These are phyloP conservation scores for Drosophila hydei DNA, from an alignment of 1,140 invertebrate species.

Conservation along the genomic window DNA sequence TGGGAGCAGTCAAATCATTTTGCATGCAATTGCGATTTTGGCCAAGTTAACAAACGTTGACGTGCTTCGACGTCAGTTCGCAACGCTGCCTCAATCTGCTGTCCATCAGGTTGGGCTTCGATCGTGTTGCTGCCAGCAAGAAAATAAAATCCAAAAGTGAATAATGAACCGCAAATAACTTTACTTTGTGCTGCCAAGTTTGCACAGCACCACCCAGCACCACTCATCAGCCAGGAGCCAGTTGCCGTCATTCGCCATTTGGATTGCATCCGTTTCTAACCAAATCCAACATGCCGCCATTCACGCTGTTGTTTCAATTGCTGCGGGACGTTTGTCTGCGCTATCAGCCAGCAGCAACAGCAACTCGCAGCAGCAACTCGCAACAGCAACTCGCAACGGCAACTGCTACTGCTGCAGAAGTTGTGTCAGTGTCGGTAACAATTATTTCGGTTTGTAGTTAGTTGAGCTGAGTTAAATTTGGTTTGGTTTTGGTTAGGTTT, in stretches of 20 bases:
- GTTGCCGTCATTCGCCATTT: neutral
- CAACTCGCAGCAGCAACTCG: slow-evolving; percentile 6
- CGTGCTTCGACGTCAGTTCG: slow-evolving; percentile 47
- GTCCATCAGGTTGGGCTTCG: slow-evolving; percentile 73
- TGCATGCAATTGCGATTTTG: slow-evolving; percentile 62
- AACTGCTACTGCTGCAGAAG: slow-evolving; percentile 18
- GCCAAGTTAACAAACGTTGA: slow-evolving; percentile 52
- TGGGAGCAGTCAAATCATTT: slow-evolving; percentile 70
- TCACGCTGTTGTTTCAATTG: slow-evolving; percentile 53
- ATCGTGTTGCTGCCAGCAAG: slow-evolving; percentile 62
- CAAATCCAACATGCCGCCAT: slow-evolving; percentile 28
- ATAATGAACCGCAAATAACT: slow-evolving; percentile 83
- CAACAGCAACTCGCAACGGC: slow-evolving; percentile 5
- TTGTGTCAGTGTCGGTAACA: slow-evolving; percentile 76
- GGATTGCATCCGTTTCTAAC: slow-evolving; percentile 28
- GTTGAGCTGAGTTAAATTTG: slow-evolving; percentile 49
- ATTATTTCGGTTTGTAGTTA: slow-evolving; percentile 71
- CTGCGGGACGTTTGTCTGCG: slow-evolving; percentile 65
- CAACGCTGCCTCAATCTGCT: slow-evolving; percentile 63
- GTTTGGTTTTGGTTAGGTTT: slow-evolving; percentile 17
- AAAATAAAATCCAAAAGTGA: slow-evolving; percentile 79
- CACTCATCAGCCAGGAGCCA: neutral
- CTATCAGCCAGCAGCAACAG: slow-evolving; percentile 39
- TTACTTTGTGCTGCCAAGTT: slow-evolving; percentile 62
- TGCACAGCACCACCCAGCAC: slow-evolving; percentile 18